Evolutionary conservation across 1,140 invertebrate species (phyloP).

Genomic region (Drosophila lacertosa): DNA sequence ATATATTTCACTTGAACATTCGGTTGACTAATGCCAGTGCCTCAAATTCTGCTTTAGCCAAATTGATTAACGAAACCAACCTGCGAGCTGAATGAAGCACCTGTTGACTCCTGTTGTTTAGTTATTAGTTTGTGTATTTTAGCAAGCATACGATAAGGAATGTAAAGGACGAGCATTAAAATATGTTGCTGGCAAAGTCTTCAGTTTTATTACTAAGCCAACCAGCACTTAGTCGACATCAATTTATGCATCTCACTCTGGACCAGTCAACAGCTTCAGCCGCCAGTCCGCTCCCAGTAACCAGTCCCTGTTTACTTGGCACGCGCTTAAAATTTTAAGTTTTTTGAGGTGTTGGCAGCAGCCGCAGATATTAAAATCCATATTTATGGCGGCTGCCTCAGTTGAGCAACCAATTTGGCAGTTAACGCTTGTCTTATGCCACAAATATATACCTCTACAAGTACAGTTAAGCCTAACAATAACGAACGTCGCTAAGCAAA

Average conservation of each 20-base stretch:
- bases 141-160: conserved; percentile 40
- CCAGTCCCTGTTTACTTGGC: not conserved
- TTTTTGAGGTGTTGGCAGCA: conserved; percentile 41
- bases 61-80: conserved; percentile 49
- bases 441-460: not conserved
- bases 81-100: conserved; percentile 71
- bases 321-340: conserved; percentile 34
- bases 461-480: not conserved
- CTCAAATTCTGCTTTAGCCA: not conserved
- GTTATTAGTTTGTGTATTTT: conserved; percentile 15
- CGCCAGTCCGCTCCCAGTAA: not conserved
- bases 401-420: not conserved
- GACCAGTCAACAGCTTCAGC: conserved; percentile 5
- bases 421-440: not conserved
- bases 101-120: conserved; percentile 55
- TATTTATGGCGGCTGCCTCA: conserved; percentile 42
- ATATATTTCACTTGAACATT: conserved; percentile 2
- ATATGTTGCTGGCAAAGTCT: conserved; percentile 4
- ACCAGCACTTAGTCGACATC: conserved; percentile 25
- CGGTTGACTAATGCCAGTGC: conserved; percentile 29
- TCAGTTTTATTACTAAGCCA: conserved; percentile 22
- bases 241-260: conserved; percentile 38
- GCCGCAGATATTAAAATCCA: conserved; percentile 50
- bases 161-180: conserved; percentile 11
- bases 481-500: not conserved